Evolutionary conservation across 2,888 invertebrate genomes (phyloP), one percentile per base, ranked within the genome.

Genomic region (Autographa gamma): DNA sequence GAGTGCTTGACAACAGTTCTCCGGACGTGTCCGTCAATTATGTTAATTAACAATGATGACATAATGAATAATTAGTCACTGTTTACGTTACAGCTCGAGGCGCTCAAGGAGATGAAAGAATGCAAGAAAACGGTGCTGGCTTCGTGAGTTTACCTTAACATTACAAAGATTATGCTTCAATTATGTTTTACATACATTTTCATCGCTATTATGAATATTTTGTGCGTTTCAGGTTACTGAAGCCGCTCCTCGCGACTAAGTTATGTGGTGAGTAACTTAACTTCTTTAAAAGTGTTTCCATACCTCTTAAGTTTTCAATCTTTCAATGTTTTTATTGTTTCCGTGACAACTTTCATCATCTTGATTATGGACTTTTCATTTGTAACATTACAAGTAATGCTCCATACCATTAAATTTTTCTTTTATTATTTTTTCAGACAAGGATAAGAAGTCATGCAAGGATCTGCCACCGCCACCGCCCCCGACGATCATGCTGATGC

Each of bases 61-160:
- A 43, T 43, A 38, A 38, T 43, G 16, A 43, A 43, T 43, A 38
- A 2, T 43, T 43, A 11, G n/a, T 62, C 1, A 8, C 68, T 59
- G 19, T 34, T 71, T 71, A 74, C 80, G 71, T 89, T 88, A 63
- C 90, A 95, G 95, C 74, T 95, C 74, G 94, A 95, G 73, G 92
- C 93, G 0, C 74, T 95, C 0, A 93, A 94, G 68, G 95, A 94
- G 62, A 87, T 95, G 86, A 95, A 95, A 78, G 93, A 94, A 85
- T 95, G 94, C 79, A 91, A 92, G 75, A 95, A 95, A 82, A 79
- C 87, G 5, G 91, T 92, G 2, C 76, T 94, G 18, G 88, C 92
- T 62, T 85, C 93, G 95, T 95, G 88, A 89, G 95, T 93, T 83
- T 71, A 6, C 34, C 14, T 54, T 6, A 3, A 31, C 54, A 5